Conservation (phyloP, 2,797 vertebrate genomes). For the Monodelphis domestica region DNA sequence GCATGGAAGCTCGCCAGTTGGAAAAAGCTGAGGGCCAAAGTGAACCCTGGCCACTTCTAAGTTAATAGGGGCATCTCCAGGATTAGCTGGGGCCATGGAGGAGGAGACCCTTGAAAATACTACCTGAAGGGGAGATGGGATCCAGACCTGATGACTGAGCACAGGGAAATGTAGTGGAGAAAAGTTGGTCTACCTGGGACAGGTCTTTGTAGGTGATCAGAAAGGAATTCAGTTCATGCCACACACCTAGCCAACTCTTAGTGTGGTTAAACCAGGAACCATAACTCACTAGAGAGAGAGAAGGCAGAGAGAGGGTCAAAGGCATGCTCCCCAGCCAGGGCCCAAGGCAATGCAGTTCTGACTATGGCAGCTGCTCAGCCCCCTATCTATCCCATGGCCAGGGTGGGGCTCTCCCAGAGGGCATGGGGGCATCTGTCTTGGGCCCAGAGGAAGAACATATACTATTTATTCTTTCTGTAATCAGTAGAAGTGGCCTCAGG, state of each 20-base stretch:
- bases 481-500: neutral
- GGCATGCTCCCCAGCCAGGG: neutral
- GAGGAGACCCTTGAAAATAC: neutral
- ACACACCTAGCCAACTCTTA: constrained; percentile 89
- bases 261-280: constrained; percentile 94
- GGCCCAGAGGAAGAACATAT: neutral
- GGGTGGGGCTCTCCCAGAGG: too few species aligned
- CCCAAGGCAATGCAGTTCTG: too few species aligned
- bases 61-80: neutral
- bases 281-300: constrained; percentile 85
- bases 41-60: too few species aligned
- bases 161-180: neutral
- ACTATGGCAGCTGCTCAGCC: neutral
- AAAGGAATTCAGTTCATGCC: constrained; percentile 83
- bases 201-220: constrained; percentile 91
- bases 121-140: neutral
- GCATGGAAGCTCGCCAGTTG: neutral
- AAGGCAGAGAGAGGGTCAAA: neutral
- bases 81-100: neutral
- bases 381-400: neutral
- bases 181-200: constrained; percentile 82
- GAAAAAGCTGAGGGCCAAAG: neutral
- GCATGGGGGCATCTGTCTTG: neutral
- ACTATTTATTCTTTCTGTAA: neutral
- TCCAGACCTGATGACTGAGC: neutral